A percentile compares a stretch with the other conserved stretches of the same genome.
Conservation (phyloP, 2,888 invertebrate species). For the Cerastoderma edule region DNA sequence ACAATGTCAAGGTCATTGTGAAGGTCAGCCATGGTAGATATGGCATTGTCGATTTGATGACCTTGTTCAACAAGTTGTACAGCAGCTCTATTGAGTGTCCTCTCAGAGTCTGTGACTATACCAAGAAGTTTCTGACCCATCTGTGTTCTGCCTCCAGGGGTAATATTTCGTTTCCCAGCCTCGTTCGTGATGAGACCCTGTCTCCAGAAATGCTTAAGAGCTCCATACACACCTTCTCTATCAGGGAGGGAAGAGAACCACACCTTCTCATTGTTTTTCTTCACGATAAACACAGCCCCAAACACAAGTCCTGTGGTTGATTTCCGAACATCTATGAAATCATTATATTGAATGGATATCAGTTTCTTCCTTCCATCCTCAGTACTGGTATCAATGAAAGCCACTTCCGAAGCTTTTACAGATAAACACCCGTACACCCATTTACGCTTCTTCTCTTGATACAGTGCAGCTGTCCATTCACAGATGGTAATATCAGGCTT, state of each 20-base stretch:
- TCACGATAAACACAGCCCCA: conserved; percentile 66
- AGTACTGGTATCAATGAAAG: conserved; percentile 40
- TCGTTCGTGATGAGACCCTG: conserved; percentile 34
- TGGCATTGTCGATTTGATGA: conserved; percentile 65
- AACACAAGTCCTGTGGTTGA: conserved; percentile 71
- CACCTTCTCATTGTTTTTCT: conserved; percentile 54
- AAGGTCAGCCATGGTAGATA: conserved; percentile 69
- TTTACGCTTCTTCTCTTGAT: conserved; percentile 55
- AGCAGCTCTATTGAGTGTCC: conserved; percentile 70
- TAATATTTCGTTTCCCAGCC: background rate
- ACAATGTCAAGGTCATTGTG: conserved; percentile 74
- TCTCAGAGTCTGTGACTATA: conserved; percentile 71
- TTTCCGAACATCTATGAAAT: conserved; percentile 68
- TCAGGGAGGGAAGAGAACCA: conserved; percentile 77
- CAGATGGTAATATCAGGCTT: conserved; percentile 45
- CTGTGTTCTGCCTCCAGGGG: conserved; percentile 43
- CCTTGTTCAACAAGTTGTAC: conserved; percentile 68
- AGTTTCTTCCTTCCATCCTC: background rate
- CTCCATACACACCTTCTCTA: conserved; percentile 62
- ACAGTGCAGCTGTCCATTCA: conserved; percentile 65
- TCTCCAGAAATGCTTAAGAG: conserved; percentile 69
- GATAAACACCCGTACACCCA: conserved; percentile 70
- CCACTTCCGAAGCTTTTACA: conserved; percentile 50
- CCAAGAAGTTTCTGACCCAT: conserved; percentile 69
- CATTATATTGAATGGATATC: conserved; percentile 53